Percentiles rank a stretch among this genome's conserved stretches.
Evolutionary conservation across 2,888 invertebrate genomes (phyloP).

Genomic region (Laothoe populi): DNA sequence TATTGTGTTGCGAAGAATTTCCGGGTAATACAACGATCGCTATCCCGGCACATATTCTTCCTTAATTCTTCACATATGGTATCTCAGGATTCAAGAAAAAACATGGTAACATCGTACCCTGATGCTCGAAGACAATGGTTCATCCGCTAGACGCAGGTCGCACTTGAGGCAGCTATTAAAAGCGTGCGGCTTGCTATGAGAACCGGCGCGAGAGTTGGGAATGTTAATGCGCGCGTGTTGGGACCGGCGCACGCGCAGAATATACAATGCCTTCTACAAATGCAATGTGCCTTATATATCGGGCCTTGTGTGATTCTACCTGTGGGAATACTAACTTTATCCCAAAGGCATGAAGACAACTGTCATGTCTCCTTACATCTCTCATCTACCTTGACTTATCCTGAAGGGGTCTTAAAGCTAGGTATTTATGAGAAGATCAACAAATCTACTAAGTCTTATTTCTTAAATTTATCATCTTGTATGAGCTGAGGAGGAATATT

Average conservation of each 20-base stretch:
- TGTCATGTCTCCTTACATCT: too few species aligned
- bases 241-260: slow-evolving; percentile 65
- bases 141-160: slow-evolving; percentile 28
- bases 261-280: slow-evolving; percentile 65
- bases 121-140: slow-evolving; percentile 14
- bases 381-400: too few species aligned
- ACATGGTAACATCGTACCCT: background rate
- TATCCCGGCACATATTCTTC: too few species aligned
- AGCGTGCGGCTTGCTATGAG: slow-evolving; percentile 69
- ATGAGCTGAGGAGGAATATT: too few species aligned
- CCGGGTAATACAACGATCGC: too few species aligned
- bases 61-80: too few species aligned
- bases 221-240: slow-evolving; percentile 81
- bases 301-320: slow-evolving; percentile 1
- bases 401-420: too few species aligned
- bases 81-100: too few species aligned
- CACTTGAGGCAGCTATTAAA: slow-evolving; percentile 49
- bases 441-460: too few species aligned
- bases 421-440: too few species aligned
- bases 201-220: slow-evolving; percentile 72
- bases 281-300: slow-evolving; percentile 53
- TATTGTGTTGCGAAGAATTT: too few species aligned
- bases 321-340: background rate
- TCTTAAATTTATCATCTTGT: too few species aligned
- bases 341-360: background rate